Percentiles rank a stretch among this genome's conserved stretches.
phyloP scores from a whole-genome alignment of 2,113 vertebrate species.

The Amphilophus citrinellus region DNA sequence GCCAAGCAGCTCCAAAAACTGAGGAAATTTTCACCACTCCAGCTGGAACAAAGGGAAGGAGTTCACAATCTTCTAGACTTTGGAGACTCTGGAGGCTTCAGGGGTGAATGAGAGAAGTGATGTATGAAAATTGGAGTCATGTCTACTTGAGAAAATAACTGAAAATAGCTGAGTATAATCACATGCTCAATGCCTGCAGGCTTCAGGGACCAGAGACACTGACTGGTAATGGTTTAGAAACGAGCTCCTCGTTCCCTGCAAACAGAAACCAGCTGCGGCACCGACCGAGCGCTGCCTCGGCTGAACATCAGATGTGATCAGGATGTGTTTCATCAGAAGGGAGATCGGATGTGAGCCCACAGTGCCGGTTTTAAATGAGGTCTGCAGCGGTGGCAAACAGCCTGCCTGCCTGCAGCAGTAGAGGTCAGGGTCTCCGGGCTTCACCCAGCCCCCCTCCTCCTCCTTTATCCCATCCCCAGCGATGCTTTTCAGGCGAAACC shows the following conservation, averaged over 20 bases:
- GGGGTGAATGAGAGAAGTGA: neutral
- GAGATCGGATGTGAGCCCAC: neutral
- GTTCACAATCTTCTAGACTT: neutral
- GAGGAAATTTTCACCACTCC: neutral
- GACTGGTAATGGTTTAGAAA: neutral
- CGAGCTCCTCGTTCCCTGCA: neutral
- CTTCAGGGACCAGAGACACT: neutral
- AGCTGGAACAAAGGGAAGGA: neutral
- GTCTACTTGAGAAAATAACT: neutral
- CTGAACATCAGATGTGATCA: neutral
- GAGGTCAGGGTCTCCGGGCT: slow-evolving; percentile 36
- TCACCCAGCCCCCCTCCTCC: neutral
- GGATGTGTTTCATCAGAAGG: neutral
- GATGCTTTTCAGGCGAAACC: slow-evolving; percentile 34
- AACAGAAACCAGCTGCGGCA: neutral
- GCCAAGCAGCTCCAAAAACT: neutral
- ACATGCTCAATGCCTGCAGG: neutral
- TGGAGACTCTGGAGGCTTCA: neutral
- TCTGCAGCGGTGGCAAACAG: slow-evolving; percentile 4
- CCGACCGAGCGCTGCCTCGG: neutral
- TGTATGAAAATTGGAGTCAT: neutral
- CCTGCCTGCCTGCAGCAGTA: neutral
- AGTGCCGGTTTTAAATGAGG: neutral
- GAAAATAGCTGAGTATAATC: neutral
- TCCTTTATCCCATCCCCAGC: neutral